Percentiles rank a stretch among this genome's conserved stretches.
These are phyloP conservation scores for Melanotaenia trifasciata DNA, from an alignment of 2,797 vertebrate species.

Conservation along the genomic window DNA sequence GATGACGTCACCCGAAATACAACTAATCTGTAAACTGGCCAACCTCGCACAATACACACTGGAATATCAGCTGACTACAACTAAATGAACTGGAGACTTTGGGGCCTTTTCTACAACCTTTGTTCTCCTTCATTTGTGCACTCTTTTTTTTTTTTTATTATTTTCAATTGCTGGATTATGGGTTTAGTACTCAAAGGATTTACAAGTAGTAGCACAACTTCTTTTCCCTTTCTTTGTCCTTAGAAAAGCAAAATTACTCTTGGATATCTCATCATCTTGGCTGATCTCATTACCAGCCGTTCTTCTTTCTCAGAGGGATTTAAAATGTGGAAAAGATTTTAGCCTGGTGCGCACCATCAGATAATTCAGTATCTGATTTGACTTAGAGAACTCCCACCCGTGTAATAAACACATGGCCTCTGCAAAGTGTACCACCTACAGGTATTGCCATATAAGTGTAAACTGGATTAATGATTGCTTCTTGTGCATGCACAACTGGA, in stretches of 20 bases:
- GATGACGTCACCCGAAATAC: no score
- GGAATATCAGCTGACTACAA: no score
- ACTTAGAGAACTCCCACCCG: conserved; percentile 2
- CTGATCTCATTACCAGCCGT: conserved; percentile 14
- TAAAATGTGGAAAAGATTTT: conserved; percentile 10
- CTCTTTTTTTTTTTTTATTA: no score
- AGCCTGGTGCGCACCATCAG: neutral
- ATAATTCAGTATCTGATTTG: conserved; percentile 18
- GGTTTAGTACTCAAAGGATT: no score
- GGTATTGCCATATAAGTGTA: neutral
- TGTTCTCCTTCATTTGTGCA: no score
- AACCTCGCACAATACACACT: no score
- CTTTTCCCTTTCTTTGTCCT: no score
- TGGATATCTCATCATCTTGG: conserved; percentile 12
- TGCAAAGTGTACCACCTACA: neutral
- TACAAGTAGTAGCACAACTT: no score
- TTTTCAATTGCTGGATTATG: no score
- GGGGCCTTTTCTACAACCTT: no score
- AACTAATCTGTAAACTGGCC: no score
- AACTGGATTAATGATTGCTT: conserved; percentile 4
- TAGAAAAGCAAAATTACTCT: neutral
- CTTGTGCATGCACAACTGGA: neutral
- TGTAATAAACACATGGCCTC: conserved; percentile 9
- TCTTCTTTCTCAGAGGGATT: conserved; percentile 15
- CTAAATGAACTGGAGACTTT: no score